These are phyloP conservation scores for Heterotilapia buettikoferi DNA, from an alignment of 2,113 vertebrate genomes.

Conservation along the genomic window DNA sequence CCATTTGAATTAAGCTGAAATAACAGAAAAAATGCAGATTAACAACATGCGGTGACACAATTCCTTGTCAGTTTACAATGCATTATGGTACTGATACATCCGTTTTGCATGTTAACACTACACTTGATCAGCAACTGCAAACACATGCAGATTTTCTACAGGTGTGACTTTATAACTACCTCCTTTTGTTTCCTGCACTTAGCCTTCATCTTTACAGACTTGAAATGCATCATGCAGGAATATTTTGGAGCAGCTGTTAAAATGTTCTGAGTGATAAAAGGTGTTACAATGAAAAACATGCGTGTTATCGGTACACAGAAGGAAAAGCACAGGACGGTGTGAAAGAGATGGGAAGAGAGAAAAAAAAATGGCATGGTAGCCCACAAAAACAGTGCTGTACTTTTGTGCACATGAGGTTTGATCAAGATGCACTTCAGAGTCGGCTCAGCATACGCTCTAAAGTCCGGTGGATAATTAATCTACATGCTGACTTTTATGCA, in stretches of 20 bases:
- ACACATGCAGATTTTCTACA: background rate
- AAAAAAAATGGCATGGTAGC: background rate
- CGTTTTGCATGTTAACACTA: background rate
- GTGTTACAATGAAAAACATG: slow-evolving; percentile 2
- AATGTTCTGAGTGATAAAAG: background rate
- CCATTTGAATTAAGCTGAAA: slow-evolving; percentile 54
- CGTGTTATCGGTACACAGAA: background rate
- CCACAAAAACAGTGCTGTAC: background rate
- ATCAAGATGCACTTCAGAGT: background rate
- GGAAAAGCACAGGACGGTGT: background rate
- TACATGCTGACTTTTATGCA: background rate
- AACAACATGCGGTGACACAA: background rate
- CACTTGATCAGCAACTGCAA: background rate
- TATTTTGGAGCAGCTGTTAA: background rate
- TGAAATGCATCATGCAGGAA: slow-evolving; percentile 47
- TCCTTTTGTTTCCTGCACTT: background rate
- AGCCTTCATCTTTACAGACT: slow-evolving; percentile 7
- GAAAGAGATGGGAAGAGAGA: background rate
- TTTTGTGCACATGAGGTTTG: background rate
- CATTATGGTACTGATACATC: background rate
- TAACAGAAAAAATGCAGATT: background rate
- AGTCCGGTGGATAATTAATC: background rate
- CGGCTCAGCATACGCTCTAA: background rate
- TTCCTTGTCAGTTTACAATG: background rate
- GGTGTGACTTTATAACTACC: background rate